These are phyloP conservation scores for Echinometra lucunter DNA, from an alignment of 53 echinoderm and acorn worm species.

Conservation along the genomic window DNA sequence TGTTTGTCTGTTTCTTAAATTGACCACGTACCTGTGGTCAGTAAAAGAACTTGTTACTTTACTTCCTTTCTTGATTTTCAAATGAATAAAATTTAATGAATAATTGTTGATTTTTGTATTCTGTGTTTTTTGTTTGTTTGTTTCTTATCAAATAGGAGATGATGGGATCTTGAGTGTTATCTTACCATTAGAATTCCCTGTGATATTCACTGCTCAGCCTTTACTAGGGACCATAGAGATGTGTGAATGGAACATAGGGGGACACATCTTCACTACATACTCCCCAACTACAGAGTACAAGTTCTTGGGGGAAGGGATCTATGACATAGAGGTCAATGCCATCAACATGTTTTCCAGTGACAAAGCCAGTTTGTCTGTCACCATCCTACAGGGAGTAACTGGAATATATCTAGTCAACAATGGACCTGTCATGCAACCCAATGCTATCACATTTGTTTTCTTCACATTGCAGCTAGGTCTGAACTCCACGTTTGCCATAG, in stretches of 20 bases:
- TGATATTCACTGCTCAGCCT: conserved; percentile 58
- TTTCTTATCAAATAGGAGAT: background rate
- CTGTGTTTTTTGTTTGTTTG: background rate
- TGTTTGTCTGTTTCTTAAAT: too few species aligned
- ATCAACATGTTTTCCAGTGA: conserved; percentile 72
- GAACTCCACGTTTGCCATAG: conserved; percentile 69
- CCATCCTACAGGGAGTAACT: conserved; percentile 73
- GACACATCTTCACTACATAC: conserved; percentile 58
- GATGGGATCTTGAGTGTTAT: background rate
- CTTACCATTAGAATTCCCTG: conserved; percentile 79
- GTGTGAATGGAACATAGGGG: conserved; percentile 76
- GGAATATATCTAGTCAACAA: conserved; percentile 82
- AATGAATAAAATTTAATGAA: too few species aligned
- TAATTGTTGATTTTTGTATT: background rate
- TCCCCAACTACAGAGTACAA: conserved; percentile 45
- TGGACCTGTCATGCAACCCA: conserved; percentile 73
- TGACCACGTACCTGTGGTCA: too few species aligned
- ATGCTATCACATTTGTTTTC: conserved; percentile 78
- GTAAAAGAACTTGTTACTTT: too few species aligned
- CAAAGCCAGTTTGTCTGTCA: conserved; percentile 21
- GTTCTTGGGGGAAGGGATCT: conserved; percentile 67
- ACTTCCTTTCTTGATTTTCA: too few species aligned
- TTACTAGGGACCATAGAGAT: conserved; percentile 77
- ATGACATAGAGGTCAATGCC: conserved; percentile 66
- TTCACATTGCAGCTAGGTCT: conserved; percentile 77